phyloP scores from a whole-genome alignment of 2,888 invertebrate genomes.

The Ectemnius cavifrons region DNA sequence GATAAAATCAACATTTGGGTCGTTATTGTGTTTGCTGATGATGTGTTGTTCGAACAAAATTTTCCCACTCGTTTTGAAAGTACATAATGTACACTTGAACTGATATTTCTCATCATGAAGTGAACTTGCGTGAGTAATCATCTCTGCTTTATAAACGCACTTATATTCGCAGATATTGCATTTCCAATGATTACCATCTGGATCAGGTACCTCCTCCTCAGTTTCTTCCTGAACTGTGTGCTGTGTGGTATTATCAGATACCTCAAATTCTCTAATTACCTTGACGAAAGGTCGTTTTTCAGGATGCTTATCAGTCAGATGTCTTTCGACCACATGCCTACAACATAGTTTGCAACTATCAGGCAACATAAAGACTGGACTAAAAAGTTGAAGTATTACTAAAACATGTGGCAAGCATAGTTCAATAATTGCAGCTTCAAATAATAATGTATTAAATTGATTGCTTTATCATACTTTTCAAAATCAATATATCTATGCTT shows the following conservation, averaged over 20 bases:
- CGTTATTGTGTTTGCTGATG: conserved; percentile 80
- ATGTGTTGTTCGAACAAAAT: conserved; percentile 83
- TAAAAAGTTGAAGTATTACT: neutral
- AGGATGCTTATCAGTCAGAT: conserved; percentile 82
- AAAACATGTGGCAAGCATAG: conserved; percentile 55
- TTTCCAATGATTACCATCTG: conserved; percentile 83
- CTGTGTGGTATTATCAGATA: conserved; percentile 63
- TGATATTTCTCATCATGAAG: conserved; percentile 84
- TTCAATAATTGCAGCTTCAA: neutral
- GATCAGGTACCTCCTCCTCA: conserved; percentile 65
- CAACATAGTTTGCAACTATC: conserved; percentile 61
- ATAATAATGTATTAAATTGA: neutral
- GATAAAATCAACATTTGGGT: conserved; percentile 66
- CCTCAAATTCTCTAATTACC: conserved; percentile 78
- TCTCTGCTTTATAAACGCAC: conserved; percentile 81
- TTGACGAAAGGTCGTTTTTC: conserved; percentile 79
- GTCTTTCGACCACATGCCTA: conserved; percentile 83
- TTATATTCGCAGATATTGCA: conserved; percentile 85
- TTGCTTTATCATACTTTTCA: too few relatives aligned
- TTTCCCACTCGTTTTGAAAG: conserved; percentile 80
- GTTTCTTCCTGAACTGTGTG: conserved; percentile 67
- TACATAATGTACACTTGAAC: conserved; percentile 86
- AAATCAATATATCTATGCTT: conserved; percentile 8
- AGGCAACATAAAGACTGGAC: conserved; percentile 53
- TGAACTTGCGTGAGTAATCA: conserved; percentile 81